A percentile compares a stretch with the other conserved stretches of the same genome.
These are phyloP conservation scores for Orgyia antiqua DNA, from an alignment of 2,888 invertebrate species.

Conservation along the genomic window DNA sequence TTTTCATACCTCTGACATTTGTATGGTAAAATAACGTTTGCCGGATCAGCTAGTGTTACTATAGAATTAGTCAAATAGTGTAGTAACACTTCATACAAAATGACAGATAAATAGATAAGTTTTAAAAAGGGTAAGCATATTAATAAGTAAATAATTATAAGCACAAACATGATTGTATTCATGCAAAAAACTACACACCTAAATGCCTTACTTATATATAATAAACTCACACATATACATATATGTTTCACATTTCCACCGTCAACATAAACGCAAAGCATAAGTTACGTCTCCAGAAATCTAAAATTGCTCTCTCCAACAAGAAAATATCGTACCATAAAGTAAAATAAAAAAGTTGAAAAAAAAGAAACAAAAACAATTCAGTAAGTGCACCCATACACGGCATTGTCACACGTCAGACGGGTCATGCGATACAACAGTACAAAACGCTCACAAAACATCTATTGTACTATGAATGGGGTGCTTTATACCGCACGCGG, in stretches of 20 bases:
- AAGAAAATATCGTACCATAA: constrained; percentile 28
- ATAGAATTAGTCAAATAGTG: no score
- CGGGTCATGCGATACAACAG: constrained; percentile 38
- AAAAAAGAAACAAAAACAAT: constrained; percentile 64
- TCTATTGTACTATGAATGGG: constrained; percentile 68
- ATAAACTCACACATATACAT: no score
- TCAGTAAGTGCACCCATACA: constrained; percentile 58
- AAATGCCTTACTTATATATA: no score
- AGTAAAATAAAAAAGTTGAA: constrained; percentile 18
- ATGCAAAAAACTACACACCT: no score
- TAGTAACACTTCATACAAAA: no score
- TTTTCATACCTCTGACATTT: no score
- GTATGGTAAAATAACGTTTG: no score
- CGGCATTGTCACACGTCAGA: constrained; percentile 52
- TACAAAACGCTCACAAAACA: constrained; percentile 55
- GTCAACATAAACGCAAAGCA: constrained; percentile 29
- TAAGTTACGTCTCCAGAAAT: constrained; percentile 42
- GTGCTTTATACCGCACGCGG: constrained; percentile 63
- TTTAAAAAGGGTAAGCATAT: no score
- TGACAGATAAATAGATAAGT: no score
- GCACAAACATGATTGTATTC: no score
- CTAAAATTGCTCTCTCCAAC: constrained; percentile 35
- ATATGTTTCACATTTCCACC: constrained; percentile 24
- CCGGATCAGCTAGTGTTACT: no score
- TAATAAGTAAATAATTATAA: no score